These are phyloP conservation scores for Blastomussa wellsi DNA, from an alignment of 92 coral and sea anemone genomes.

Conservation along the genomic window DNA sequence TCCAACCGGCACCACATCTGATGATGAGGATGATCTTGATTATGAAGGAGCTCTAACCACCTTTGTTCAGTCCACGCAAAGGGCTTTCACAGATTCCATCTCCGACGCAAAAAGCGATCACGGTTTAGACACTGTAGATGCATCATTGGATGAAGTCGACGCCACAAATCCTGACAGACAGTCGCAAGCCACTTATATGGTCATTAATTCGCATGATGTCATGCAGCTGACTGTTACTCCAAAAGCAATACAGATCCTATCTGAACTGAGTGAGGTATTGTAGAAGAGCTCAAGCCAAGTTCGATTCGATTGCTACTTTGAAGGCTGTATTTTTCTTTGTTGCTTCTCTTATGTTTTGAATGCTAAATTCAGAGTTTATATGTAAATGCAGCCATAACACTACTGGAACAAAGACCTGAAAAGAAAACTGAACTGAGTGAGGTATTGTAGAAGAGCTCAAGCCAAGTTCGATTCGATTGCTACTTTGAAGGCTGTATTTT, in stretches of 20 bases:
- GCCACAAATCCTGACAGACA: conserved; percentile 34
- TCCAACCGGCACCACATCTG: conserved; percentile 29
- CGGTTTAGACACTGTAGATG: conserved; percentile 59
- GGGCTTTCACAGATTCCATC: conserved; percentile 42
- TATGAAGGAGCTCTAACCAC: conserved; percentile 63
- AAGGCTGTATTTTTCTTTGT: no score
- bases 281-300: no score
- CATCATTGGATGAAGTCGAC: conserved; percentile 12
- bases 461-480: no score
- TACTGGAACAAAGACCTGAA: no score
- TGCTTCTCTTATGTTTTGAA: no score
- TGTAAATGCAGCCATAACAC: no score
- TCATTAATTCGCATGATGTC: conserved; percentile 83
- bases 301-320: no score
- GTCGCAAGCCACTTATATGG: conserved; percentile 84
- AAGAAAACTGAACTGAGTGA: conserved; percentile 70
- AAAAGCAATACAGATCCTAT: conserved; percentile 73
- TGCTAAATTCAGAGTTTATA: no score
- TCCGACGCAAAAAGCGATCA: conserved; percentile 22
- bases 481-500: no score
- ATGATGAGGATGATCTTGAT: conserved; percentile 69
- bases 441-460: conserved; percentile 29
- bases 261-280: conserved; percentile 74
- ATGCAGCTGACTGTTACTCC: conserved; percentile 90
- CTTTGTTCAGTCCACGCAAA: conserved; percentile 57